phyloP scores from a whole-genome alignment of 1,140 invertebrate genomes.

The Aphelinus atriplicis region DNA sequence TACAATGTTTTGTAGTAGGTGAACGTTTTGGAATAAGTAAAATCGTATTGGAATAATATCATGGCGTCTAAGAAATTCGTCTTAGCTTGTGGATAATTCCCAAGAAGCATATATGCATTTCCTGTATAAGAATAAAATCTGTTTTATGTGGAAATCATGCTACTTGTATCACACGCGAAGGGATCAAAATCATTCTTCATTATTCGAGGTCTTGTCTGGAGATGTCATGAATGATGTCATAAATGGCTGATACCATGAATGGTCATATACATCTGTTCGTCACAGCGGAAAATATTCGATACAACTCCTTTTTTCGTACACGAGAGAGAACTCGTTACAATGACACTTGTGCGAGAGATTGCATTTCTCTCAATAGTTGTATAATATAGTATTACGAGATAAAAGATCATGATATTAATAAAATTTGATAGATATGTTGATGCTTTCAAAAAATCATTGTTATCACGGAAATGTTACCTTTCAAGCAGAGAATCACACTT shows the following conservation, averaged over 20 bases:
- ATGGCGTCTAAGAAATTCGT: conserved; percentile 42
- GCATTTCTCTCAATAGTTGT: too few species aligned
- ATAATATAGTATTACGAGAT: too few species aligned
- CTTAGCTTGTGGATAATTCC: conserved; percentile 45
- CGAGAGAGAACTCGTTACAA: too few species aligned
- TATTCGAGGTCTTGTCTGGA: not conserved
- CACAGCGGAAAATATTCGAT: too few species aligned
- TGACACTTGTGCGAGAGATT: too few species aligned
- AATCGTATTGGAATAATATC: conserved; percentile 14
- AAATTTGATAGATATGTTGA: too few species aligned
- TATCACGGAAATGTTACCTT: conserved; percentile 10
- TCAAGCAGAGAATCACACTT: conserved; percentile 38
- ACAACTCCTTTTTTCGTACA: too few species aligned
- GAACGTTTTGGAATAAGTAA: not conserved
- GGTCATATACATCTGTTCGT: too few species aligned
- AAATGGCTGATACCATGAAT: too few species aligned
- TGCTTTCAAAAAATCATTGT: too few species aligned
- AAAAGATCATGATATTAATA: too few species aligned
- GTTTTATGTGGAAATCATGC: not conserved
- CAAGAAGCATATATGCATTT: conserved; percentile 43
- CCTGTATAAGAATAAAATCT: conserved; percentile 34
- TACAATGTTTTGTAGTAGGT: conserved; percentile 17
- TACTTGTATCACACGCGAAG: not conserved
- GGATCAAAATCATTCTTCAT: not conserved
- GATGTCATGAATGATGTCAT: not conserved